Evolutionary conservation across 2,888 invertebrate species (phyloP), one percentile per base, ranked within the genome.

Genomic region (Drosophila formosana): DNA sequence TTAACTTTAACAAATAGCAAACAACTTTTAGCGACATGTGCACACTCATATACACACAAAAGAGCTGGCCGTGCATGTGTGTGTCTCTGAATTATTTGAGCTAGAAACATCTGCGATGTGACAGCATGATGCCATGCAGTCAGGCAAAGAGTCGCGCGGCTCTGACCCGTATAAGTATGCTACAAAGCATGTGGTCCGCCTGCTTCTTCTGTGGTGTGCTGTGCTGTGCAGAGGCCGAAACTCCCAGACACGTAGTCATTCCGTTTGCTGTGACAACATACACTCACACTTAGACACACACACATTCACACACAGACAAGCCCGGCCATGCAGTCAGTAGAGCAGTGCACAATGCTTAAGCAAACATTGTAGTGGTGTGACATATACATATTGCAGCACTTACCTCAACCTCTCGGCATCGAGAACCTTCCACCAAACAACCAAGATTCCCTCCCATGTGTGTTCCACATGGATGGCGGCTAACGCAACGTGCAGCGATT

Each of bases 361-460:
- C 80, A 82, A 83, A 82, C 75, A 82, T 85, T 83, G 80, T 78
- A 85, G 75, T 82, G 74, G 80, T 85, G 86, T 75, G 86, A 85
- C 88, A 88, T 67, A 88, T 85, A 85, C 88, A 83, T 74, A 88
- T 82, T 80, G 85, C 86, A 88, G 82, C 82, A 68, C 86, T 70
- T 80, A 69, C 68, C 58, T 66, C 64, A 63, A 58, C 66, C 66
- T 52, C 52, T 53, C 30, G 11, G 37, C 32, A 30, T 2, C 23
- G 8, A 25, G 23, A 30, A 34, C 50, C 7, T 49, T 25, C 56
- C 11, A 37, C 11, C 37, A 37, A 37, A 11, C n/a, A 25, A 26
- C 43, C 30, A 30, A 58, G 57, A 52, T 43, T 26, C 71, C 32
- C 53, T 45, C 61, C 32, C 37, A 37, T 37, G 11, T 37, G 50